A percentile compares a stretch with the other conserved stretches of the same genome.
Evolutionary conservation across 2,797 vertebrate species (phyloP).

Genomic region (Ceryle rudis): DNA sequence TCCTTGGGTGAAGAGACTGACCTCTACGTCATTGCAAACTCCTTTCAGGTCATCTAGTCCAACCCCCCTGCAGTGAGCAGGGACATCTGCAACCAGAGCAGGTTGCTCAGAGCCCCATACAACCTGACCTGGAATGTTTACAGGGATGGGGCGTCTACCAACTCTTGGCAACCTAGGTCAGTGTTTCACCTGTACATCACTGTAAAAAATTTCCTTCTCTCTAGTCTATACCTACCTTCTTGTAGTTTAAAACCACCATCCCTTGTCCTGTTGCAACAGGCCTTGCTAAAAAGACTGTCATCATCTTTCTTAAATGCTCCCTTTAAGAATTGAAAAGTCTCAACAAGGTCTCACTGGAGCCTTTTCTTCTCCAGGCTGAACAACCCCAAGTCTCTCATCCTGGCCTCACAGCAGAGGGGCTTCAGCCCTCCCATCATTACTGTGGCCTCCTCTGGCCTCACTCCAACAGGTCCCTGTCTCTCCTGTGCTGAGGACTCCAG

Average conservation of each 20-base stretch:
- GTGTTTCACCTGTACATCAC: background rate
- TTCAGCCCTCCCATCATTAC: background rate
- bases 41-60: background rate
- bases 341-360: background rate
- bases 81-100: too few species aligned
- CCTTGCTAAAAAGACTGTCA: background rate
- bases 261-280: background rate
- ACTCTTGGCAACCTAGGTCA: background rate
- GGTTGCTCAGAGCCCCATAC: background rate
- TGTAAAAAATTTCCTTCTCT: background rate
- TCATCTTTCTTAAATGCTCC: background rate
- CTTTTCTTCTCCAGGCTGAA: background rate
- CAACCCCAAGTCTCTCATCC: background rate
- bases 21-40: too few species aligned
- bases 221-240: background rate
- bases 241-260: background rate
- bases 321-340: background rate
- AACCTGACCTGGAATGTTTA: background rate
- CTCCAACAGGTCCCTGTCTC: too few species aligned
- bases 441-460: too few species aligned
- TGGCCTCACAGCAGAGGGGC: background rate
- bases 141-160: background rate
- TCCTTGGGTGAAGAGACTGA: too few species aligned
- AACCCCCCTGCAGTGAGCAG: background rate
- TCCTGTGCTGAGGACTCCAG: too few species aligned